Evolutionary conservation across 2,113 vertebrate species (phyloP).

Genomic region (Neotoma lepida): DNA sequence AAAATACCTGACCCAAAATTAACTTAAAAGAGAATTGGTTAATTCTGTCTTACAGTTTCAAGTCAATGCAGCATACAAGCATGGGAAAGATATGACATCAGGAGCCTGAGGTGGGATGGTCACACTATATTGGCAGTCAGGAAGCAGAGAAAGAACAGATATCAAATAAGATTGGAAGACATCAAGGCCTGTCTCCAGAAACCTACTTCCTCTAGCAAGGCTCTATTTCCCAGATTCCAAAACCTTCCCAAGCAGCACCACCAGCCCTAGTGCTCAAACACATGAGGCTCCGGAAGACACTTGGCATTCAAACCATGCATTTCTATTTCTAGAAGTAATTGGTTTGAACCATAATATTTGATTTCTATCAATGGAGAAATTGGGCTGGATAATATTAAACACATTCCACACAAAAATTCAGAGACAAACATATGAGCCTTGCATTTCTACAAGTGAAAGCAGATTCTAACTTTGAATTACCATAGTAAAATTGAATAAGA

Average conservation of each 20-base stretch:
- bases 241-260: not conserved
- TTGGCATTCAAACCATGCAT: not conserved
- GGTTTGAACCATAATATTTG: not conserved
- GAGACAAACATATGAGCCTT: not conserved
- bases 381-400: not conserved
- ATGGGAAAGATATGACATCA: no score
- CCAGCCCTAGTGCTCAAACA: not conserved
- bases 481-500: constrained; percentile 8
- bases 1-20: not conserved
- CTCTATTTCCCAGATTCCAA: not conserved
- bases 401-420: not conserved
- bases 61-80: no score
- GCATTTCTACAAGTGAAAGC: not conserved
- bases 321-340: constrained; percentile 26
- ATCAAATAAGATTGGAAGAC: not conserved
- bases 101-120: not conserved
- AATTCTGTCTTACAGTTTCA: not conserved
- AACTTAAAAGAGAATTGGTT: not conserved
- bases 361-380: constrained; percentile 21
- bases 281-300: not conserved
- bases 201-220: not conserved
- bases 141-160: not conserved
- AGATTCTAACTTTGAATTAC: not conserved
- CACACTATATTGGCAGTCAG: not conserved
- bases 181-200: not conserved